Evolutionary conservation across 2,113 vertebrate species (phyloP), one percentile per base, ranked within the genome.

Genomic region (Paracanthobrama guichenoti): DNA sequence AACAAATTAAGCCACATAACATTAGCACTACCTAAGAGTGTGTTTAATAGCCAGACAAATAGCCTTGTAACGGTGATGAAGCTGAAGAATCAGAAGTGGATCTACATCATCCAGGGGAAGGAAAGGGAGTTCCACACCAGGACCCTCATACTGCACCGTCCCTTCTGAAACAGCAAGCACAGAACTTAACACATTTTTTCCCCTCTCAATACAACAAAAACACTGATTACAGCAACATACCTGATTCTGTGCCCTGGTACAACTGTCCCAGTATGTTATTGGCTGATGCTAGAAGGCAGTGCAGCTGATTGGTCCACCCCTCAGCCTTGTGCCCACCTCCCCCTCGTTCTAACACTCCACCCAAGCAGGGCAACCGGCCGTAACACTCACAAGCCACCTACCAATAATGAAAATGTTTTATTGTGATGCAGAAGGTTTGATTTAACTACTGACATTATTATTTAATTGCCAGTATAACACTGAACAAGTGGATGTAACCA

Each of bases 321-420:
- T 97, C 96, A 0, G 95, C 93, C 83, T 90, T 89, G 16, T 92
- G 91, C 10, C 94, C 93, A 10, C 94, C 95, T 4, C 95, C 93
- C 3, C 95, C 96, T 89, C 96, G 92, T n/a, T 96, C 95, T 85
- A 96, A 92, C 20, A 96, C 93, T 0, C 95, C 94, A 0, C 96
- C 96, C 35, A 98, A 88, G 1, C 94, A 95, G 10, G 96, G 95
- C 85, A 98, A 88, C 14, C 90, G 92, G 3, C 94, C 95, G 1
- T 96, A 97, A 90, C 96, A 97, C 73, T 95, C 93, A 24, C 96
- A 97, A n/a, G 96, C 96, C 93, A 95, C 74, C 97, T 98, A 87
- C n/a, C 24, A 74, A 67, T 11, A 13, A 44, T 35, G 4, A 55
- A 28, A 76, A 67, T n/a, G n/a, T n/a, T n/a, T n/a, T n/a, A 42